Base-by-base conservation (phyloP, 2,888 invertebrate genomes). In the Dendrolimus houi region DNA sequence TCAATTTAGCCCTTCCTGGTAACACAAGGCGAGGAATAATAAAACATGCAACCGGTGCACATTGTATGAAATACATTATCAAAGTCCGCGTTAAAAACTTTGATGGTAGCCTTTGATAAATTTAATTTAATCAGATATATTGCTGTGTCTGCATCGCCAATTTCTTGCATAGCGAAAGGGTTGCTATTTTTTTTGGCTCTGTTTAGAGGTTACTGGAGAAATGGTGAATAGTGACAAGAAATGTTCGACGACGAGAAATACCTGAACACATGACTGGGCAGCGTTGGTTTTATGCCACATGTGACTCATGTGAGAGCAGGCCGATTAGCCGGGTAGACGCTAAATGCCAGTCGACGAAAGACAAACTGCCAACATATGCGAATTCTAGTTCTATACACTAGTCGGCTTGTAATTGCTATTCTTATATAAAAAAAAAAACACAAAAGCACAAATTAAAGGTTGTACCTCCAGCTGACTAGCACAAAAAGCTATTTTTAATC, bases 181-280 rank as follows among this genome's bases (percentile, higher is more conserved):
- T 58, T 64, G 54, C 59, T 65, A 56, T 56, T 47, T 47, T 47
- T 47, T 47, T 56, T 55, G 60, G n/a, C n/a, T n/a, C n/a, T n/a
- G n/a, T n/a, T 62, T 69, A 62, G 62, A 69, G 66, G 62, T 70
- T 74, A 62, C 64, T 67, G 71, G 68, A 69, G 67, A 71, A 81
- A 77, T 72, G 70, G 74, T 72, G 70, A 67, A 52, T 52, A 13
- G 9, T 74, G 75, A 73, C 75, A 81, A 79, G 81, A 81, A 76
- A 69, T 66, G 2, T 17, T 2, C 17, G 3, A 17, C 17, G 17
- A 17, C 17, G 17, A 17, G 17, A 61, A 60, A 77, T 83, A 83
- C 85, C 84, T 86, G 84, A 74, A 74, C 81, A 83, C 81, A 79
- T 77, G 84, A 78, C 75, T 73, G 68, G 72, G 73, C 69, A 71